These are phyloP conservation scores for Mallateleia sp. DNA, from an alignment of 2,888 invertebrate species.

Conservation along the genomic window DNA sequence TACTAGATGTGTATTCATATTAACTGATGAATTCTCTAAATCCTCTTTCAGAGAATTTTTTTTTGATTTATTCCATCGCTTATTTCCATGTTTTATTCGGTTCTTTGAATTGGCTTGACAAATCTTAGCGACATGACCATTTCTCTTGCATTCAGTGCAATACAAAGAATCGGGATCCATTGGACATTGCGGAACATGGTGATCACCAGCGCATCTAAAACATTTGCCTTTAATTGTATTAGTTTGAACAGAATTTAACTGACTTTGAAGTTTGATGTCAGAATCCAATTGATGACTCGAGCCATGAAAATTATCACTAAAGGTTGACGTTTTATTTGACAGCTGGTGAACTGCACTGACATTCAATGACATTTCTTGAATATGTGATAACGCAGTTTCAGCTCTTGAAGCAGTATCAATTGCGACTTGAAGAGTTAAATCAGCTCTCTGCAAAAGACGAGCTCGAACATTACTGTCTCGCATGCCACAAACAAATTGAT, in stretches of 20 bases:
- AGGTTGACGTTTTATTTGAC: no score
- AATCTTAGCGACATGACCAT: constrained; percentile 15
- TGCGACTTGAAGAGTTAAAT: not conserved
- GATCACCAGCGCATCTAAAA: constrained; percentile 43
- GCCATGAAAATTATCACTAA: no score
- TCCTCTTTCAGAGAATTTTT: no score
- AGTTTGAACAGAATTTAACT: no score
- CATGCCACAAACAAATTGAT: constrained; percentile 49
- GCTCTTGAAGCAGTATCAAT: constrained; percentile 34
- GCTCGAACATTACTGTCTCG: constrained; percentile 31
- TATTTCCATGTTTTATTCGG: no score
- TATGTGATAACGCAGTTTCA: constrained; percentile 21
- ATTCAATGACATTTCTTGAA: constrained; percentile 24
- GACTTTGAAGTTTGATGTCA: not conserved
- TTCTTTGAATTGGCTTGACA: constrained; percentile 2
- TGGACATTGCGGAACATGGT: not conserved
- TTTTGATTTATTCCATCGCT: no score
- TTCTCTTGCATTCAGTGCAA: constrained; percentile 28
- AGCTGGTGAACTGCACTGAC: not conserved
- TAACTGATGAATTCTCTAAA: not conserved
- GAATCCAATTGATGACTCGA: no score
- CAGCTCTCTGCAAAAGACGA: not conserved
- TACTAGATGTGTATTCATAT: no score
- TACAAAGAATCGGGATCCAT: constrained; percentile 45
- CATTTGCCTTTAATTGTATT: no score